Evolutionary conservation across 2,888 invertebrate genomes (phyloP).

Genomic region (Agonopterix arenella): DNA sequence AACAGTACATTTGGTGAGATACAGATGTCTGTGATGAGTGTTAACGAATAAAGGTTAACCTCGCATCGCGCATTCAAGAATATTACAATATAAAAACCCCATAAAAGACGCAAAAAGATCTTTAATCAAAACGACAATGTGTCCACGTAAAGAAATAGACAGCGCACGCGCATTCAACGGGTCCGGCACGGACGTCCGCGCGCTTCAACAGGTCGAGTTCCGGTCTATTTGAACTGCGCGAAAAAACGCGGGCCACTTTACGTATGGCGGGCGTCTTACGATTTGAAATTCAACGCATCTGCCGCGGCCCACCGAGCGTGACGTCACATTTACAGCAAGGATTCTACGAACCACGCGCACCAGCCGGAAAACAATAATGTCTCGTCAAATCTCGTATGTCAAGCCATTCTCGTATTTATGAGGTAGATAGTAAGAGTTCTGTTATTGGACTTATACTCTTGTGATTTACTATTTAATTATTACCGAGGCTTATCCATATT

Average conservation of each 20-base stretch:
- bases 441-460: too few relatives aligned
- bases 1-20: too few relatives aligned
- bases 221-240: constrained; percentile 49
- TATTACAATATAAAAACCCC: too few relatives aligned
- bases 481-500: constrained; percentile 8
- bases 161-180: constrained; percentile 7
- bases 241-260: constrained; percentile 41
- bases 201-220: constrained; percentile 45
- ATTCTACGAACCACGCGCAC: constrained; percentile 18
- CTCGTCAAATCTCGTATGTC: too few relatives aligned
- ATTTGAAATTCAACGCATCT: constrained; percentile 46
- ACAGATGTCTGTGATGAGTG: too few relatives aligned
- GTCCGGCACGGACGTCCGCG: constrained; percentile 34
- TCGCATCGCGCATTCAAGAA: too few relatives aligned
- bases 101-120: too few relatives aligned
- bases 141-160: not conserved
- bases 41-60: too few relatives aligned
- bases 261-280: constrained; percentile 7
- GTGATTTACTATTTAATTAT: too few relatives aligned
- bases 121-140: not conserved
- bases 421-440: too few relatives aligned
- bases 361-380: constrained; percentile 11
- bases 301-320: constrained; percentile 32
- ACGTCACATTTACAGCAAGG: constrained; percentile 33
- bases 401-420: too few relatives aligned